Evolutionary conservation across 2,113 vertebrate species (phyloP).

Genomic region (Thinocorus orbignyianus): DNA sequence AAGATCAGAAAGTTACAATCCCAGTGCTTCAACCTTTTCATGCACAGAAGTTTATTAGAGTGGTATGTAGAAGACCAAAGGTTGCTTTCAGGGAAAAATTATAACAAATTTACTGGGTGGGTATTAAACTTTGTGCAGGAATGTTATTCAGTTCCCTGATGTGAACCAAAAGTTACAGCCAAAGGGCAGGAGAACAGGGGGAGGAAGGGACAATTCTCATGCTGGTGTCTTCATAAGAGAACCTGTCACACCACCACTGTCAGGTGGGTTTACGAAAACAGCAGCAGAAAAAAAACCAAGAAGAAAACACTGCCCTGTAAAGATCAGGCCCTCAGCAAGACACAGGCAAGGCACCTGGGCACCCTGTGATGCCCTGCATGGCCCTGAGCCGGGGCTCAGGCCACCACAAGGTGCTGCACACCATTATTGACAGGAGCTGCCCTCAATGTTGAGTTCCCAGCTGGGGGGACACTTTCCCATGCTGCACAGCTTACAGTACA

Average conservation of each 20-base stretch:
- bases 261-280: not conserved
- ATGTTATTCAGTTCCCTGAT: not conserved
- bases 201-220: not conserved
- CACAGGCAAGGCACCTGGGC: too few species aligned
- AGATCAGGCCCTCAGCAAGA: not conserved
- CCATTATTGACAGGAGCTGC: not conserved
- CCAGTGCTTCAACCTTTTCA: not conserved
- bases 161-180: not conserved
- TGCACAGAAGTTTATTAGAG: not conserved
- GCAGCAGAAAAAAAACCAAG: not conserved
- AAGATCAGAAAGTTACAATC: not conserved
- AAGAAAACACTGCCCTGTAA: not conserved
- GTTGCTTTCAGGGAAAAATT: not conserved
- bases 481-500: not conserved
- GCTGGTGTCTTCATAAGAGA: not conserved
- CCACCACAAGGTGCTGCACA: not conserved
- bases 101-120: not conserved
- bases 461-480: not conserved
- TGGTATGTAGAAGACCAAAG: not conserved
- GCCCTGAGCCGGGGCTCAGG: not conserved
- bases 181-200: not conserved
- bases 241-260: not conserved
- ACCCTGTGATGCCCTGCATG: accelerated
- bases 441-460: not conserved
- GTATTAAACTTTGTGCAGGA: not conserved